These are phyloP conservation scores for Antennarius striatus DNA, from an alignment of 2,113 vertebrate genomes.

Conservation along the genomic window DNA sequence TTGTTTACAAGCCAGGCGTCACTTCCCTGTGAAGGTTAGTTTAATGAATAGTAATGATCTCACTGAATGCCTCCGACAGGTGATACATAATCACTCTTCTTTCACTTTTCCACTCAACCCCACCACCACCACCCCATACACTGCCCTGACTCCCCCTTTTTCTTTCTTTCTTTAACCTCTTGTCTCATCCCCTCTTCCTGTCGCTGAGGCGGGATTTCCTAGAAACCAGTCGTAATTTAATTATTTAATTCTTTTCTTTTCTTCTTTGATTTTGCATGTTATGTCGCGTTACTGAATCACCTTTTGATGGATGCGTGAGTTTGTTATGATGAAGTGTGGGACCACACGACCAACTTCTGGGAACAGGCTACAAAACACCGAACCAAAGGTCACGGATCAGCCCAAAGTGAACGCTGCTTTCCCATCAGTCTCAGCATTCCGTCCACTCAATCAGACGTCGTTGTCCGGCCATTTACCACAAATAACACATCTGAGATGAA, in stretches of 20 bases:
- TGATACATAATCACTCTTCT: constrained; percentile 81
- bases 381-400: constrained; percentile 65
- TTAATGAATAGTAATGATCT: constrained; percentile 93
- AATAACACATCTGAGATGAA: constrained; percentile 44
- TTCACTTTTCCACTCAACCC: constrained; percentile 64
- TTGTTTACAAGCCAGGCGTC: constrained; percentile 90
- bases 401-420: constrained; percentile 61
- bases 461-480: constrained; percentile 61
- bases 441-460: constrained; percentile 50
- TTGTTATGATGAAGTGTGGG: constrained; percentile 59
- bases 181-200: constrained; percentile 56
- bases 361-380: constrained; percentile 53
- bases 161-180: neutral
- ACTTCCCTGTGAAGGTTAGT: constrained; percentile 93
- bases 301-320: constrained; percentile 70
- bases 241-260: constrained; percentile 28
- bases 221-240: constrained; percentile 73
- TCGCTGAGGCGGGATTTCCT: constrained; percentile 72
- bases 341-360: constrained; percentile 60
- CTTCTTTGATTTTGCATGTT: constrained; percentile 55
- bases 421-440: constrained; percentile 53
- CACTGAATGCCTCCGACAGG: constrained; percentile 80
- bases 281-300: constrained; percentile 49
- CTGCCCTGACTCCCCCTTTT: constrained; percentile 18
- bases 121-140: constrained; percentile 33